Evolutionary conservation across 2,797 vertebrate species (phyloP).

Genomic region (Lacerta viridis): DNA sequence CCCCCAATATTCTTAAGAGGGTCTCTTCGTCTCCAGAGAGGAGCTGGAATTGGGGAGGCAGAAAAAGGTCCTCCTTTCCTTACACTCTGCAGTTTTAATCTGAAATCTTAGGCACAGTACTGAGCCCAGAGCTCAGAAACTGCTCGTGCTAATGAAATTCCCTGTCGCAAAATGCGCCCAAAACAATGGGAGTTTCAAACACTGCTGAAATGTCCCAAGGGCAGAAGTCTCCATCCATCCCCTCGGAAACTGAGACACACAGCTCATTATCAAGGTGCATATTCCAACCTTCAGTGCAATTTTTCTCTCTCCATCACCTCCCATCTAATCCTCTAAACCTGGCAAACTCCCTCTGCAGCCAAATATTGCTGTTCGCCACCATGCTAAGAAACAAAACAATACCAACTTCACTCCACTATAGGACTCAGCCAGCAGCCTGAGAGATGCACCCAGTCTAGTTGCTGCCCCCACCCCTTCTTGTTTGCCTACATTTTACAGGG

Average conservation of each 20-base stretch:
- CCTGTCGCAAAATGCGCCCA: no score
- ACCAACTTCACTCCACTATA: background rate
- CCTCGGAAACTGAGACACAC: background rate
- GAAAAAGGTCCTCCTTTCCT: no score
- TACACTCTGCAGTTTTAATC: no score
- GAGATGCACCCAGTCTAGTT: background rate
- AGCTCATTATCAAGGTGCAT: background rate
- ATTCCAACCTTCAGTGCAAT: background rate
- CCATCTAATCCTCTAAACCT: background rate
- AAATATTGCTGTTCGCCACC: background rate
- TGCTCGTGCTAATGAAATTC: no score
- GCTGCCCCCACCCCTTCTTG: no score
- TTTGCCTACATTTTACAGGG: background rate
- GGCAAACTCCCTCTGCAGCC: background rate
- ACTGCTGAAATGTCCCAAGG: no score
- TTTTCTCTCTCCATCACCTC: background rate
- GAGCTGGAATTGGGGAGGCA: no score
- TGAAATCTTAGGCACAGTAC: no score
- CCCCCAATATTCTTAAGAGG: no score
- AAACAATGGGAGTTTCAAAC: no score
- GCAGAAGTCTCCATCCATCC: background rate
- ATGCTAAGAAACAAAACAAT: background rate
- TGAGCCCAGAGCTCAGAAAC: no score
- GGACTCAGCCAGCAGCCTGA: background rate
- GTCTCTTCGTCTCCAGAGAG: no score